Percentiles rank a stretch among this genome's conserved stretches.
phyloP scores from a whole-genome alignment of 2,888 invertebrate genomes.

The Agrypnus murinus region DNA sequence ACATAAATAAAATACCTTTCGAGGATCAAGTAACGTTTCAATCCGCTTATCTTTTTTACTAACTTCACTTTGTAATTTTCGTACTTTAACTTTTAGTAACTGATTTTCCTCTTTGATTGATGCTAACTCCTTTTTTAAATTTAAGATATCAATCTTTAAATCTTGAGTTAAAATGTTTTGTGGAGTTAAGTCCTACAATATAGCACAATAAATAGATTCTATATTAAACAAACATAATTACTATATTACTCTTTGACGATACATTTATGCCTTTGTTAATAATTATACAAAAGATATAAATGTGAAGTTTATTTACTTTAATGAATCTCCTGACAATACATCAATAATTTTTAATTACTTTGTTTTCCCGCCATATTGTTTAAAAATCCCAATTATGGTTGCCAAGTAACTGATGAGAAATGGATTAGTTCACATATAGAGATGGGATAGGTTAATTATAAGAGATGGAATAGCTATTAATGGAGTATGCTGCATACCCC shows the following conservation, averaged over 20 bases:
- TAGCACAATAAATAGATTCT: conserved; percentile 12
- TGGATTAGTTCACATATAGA: too few species aligned
- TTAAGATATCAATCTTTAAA: conserved; percentile 60
- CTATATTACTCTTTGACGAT: background rate
- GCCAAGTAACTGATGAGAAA: too few species aligned
- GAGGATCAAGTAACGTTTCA: conserved; percentile 60
- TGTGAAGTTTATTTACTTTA: background rate
- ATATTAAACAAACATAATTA: background rate
- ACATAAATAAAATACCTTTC: conserved; percentile 46
- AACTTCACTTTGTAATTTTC: conserved; percentile 61
- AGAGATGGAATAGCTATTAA: too few species aligned
- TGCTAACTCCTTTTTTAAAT: conserved; percentile 60
- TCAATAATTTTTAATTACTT: conserved; percentile 8
- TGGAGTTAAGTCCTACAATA: conserved; percentile 45
- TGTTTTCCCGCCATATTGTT: conserved; percentile 28
- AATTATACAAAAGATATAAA: background rate
- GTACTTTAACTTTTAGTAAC: conserved; percentile 63
- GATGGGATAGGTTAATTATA: too few species aligned
- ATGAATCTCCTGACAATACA: background rate
- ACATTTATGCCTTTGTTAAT: conserved; percentile 1
- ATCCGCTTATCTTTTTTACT: conserved; percentile 62
- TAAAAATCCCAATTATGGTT: background rate
- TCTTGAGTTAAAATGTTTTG: conserved; percentile 57
- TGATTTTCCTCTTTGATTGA: conserved; percentile 60
- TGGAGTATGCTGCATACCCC: too few species aligned